Evolutionary conservation across 2,888 invertebrate species (phyloP), one percentile per base, ranked within the genome.

Genomic region (Nasonia oneida): DNA sequence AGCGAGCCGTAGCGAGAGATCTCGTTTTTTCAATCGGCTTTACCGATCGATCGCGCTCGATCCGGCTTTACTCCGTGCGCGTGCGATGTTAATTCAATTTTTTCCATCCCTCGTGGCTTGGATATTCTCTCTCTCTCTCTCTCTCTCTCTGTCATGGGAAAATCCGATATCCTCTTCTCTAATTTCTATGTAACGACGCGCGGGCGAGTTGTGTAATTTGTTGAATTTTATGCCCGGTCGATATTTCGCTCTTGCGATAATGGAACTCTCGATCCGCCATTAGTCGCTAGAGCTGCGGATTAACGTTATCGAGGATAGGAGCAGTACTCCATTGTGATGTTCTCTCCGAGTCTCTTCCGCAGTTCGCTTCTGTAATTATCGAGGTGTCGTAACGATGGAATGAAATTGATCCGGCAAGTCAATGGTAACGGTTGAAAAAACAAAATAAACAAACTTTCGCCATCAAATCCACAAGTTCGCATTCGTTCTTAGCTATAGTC

Each of bases 11-110:
- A 18, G 12, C 18, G 12, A 39, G 77, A 18, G 61, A 33, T 29
- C 71, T 74, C 64, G 75, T 29, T 33, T 75, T 81, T 81, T 75
- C 61, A 81, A 75, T 81, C 75, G 64, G 81, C 81, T 81, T 81
- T 74, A 37, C 64, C 23, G 81, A 64, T 77, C 61, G 47, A 73
- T 73, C 33, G 67, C 67, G 67, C 33, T 80, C 79, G 70, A 77
- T 80, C 42, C 70, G 53, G 70, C 70, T 80, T 79, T 70, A 23
- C 15, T 29, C 42, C 33, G 67, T 29, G 47, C 23, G 47, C 23
- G 33, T 33, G n/a, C 61, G 2, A 42, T 57, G 81, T 61, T 81
- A 81, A 81, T 81, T 81, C 74, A 74, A 57, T 81, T 81, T 61
- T 67, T 5, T 67, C 29, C 33, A 2, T 23, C 61, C 23, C 61